phyloP scores from a whole-genome alignment of 2,113 vertebrate genomes.

The Mormyrus iriodes region DNA sequence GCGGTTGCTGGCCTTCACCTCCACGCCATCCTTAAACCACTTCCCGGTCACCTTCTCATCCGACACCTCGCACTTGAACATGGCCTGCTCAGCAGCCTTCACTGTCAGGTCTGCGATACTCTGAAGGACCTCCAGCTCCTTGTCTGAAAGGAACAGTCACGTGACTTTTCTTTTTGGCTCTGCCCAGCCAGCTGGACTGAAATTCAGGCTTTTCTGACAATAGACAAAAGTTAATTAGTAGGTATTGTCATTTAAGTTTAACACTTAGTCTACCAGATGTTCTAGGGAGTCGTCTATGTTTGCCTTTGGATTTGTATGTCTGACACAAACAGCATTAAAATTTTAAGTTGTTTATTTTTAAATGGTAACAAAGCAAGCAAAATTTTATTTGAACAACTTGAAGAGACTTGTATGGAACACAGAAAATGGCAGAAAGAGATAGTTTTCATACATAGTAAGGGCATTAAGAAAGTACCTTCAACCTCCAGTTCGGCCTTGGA shows the following conservation, averaged over 20 bases:
- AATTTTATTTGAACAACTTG: not conserved
- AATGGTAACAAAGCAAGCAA: not conserved
- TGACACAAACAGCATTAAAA: not conserved
- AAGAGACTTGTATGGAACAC: not conserved
- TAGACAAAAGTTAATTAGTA: not conserved
- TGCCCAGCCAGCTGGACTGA: not conserved
- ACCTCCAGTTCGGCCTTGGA: constrained; percentile 80
- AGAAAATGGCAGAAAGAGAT: constrained; percentile 2
- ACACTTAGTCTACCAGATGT: not conserved
- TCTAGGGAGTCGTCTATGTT: not conserved
- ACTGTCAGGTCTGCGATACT: constrained; percentile 70
- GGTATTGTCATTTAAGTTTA: not conserved
- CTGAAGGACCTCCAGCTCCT: constrained; percentile 77
- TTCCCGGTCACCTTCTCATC: constrained; percentile 69
- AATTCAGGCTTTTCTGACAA: not conserved
- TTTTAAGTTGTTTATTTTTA: not conserved
- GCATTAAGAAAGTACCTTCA: constrained; percentile 62
- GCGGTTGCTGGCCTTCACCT: constrained; percentile 60
- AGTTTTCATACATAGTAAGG: not conserved
- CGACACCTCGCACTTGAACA: constrained; percentile 70
- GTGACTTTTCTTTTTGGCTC: not conserved
- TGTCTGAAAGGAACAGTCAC: constrained; percentile 54
- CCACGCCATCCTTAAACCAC: constrained; percentile 68
- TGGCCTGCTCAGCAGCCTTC: constrained; percentile 67
- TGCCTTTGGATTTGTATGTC: not conserved